Evolutionary conservation across 2,797 vertebrate species (phyloP).

Genomic region (Thunnus albacares): DNA sequence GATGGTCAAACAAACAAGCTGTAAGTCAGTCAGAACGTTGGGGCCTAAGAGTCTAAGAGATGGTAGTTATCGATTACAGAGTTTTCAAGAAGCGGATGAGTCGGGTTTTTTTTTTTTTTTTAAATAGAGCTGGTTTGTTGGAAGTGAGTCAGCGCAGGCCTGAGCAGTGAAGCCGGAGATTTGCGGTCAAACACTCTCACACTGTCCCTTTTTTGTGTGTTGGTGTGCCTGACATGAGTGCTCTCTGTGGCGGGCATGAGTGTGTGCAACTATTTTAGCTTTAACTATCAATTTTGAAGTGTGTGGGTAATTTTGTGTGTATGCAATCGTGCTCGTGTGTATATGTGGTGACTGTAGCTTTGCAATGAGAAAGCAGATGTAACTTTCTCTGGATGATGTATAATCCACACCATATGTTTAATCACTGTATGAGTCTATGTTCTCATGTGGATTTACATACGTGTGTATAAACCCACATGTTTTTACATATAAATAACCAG

Average conservation of each 20-base stretch:
- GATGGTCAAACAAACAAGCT: conserved; percentile 57
- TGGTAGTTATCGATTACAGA: conserved; percentile 53
- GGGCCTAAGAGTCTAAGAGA: conserved; percentile 11
- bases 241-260: conserved; percentile 62
- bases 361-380: conserved; percentile 74
- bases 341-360: conserved; percentile 35
- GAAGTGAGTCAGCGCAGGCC: conserved; percentile 69
- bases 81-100: conserved; percentile 33
- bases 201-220: conserved; percentile 65
- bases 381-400: conserved; percentile 57
- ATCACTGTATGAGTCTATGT: conserved; percentile 53
- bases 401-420: conserved; percentile 69
- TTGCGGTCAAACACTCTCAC: conserved; percentile 71
- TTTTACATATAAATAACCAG: conserved; percentile 47
- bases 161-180: conserved; percentile 57
- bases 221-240: conserved; percentile 62
- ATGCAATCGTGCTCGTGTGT: conserved; percentile 49
- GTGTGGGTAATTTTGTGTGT: conserved; percentile 57
- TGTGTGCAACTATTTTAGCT: conserved; percentile 78
- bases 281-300: conserved; percentile 77
- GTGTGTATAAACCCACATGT: conserved; percentile 52
- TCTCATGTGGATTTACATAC: conserved; percentile 51
- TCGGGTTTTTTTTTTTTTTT: conserved; percentile 52
- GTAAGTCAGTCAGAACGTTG: conserved; percentile 17
- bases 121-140: conserved; percentile 70